phyloP scores from a whole-genome alignment of 2,113 vertebrate genomes.

The Gallinago paraguaiae region DNA sequence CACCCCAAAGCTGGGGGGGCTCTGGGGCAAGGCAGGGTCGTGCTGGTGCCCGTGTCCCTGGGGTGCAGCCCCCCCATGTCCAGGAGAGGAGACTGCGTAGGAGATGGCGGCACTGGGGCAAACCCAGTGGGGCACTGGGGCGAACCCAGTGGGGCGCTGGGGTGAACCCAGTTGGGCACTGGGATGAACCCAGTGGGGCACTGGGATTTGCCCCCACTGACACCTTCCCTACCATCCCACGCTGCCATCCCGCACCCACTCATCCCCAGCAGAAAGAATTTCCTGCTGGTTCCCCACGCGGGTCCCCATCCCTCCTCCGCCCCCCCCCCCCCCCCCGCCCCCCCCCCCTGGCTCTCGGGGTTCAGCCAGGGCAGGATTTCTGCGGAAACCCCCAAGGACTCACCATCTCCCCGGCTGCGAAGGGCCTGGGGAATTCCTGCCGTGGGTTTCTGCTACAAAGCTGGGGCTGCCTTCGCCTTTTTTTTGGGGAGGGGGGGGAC shows the following conservation, averaged over 20 bases:
- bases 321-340: accelerated
- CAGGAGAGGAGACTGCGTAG: background rate
- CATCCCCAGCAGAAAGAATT: background rate
- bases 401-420: accelerated
- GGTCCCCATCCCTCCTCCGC: background rate
- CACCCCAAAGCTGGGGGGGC: accelerated
- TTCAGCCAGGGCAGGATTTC: background rate
- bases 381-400: background rate
- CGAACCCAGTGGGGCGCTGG: accelerated
- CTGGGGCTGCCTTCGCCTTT: background rate
- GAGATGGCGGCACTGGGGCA: accelerated
- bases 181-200: accelerated
- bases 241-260: background rate
- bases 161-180: accelerated
- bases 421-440: background rate
- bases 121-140: accelerated
- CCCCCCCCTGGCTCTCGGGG: background rate
- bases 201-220: background rate
- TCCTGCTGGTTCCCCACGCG: accelerated
- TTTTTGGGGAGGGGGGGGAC: no score
- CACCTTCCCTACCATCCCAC: background rate
- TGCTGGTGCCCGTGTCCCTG: accelerated
- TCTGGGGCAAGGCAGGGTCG: background rate
- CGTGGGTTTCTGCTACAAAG: accelerated
- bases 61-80: accelerated